Evolutionary conservation across 2,888 invertebrate genomes (phyloP), one percentile per base, ranked within the genome.

Genomic region (Hydrotaea diabolus): DNA sequence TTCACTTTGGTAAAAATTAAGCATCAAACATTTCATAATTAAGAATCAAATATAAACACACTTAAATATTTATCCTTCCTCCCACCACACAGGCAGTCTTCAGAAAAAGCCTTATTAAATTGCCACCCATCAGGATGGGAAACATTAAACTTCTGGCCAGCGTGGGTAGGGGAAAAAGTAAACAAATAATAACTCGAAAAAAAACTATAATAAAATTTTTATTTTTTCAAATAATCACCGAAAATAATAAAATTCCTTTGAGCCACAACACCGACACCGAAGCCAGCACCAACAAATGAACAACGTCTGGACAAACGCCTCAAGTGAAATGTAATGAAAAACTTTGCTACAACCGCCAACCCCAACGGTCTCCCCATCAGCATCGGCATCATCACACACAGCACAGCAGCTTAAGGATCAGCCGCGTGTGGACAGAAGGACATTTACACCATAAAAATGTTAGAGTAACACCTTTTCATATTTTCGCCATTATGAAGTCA

Each of bases 391-490:
- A 1, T 11, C 39, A 39, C 9, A 11, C 8, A 39, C 3, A 74
- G 55, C 62, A 74, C 46, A 77, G 59, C 62, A 82, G 82, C 85
- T 81, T 81, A 82, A 80, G 74, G 77, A 85, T 80, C 77, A 82
- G 77, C 80, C 66, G 64, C 36, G 31, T 31, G 46, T 57, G 46
- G 31, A 66, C 80, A 78, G 71, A 62, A 88, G 86, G 43, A 84
- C 75, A 84, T 83, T 80, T 77, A 46, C 36, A 53, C 46, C 59
- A 83, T 77, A 80, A 80, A 83, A 62, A 73, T 55, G 26, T 71
- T 21, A 83, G 75, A 80, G 80, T 87, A 90, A 90, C 91, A 91
- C 91, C 90, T 90, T 91, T 90, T 90, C 90, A 90, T 90, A 89
- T 90, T 90, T 90, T 89, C 17, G 43, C 46, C 89, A 90, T 91